Conservation (phyloP, 2,888 invertebrate genomes). For the Protonemura montana region DNA sequence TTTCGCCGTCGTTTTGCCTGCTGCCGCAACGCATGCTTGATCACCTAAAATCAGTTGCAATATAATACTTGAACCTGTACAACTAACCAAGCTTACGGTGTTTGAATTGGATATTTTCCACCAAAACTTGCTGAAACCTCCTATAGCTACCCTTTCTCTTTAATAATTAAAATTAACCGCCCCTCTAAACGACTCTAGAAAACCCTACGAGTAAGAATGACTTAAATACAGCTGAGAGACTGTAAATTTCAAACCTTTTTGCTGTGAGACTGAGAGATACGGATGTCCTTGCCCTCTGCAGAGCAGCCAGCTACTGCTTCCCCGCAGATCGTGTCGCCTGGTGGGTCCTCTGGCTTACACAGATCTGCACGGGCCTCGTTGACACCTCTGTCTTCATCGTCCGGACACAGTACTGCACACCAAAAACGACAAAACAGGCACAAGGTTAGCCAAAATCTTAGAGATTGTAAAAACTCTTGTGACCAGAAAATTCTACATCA, state of each 20-base stretch:
- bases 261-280: slow-evolving; percentile 59
- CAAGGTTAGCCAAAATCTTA: too few species aligned
- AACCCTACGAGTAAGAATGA: too few species aligned
- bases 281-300: slow-evolving; percentile 46
- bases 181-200: too few species aligned
- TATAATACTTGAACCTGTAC: too few species aligned
- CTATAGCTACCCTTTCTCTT: too few species aligned
- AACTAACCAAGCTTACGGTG: too few species aligned
- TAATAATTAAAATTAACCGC: too few species aligned
- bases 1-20: slow-evolving; percentile 81
- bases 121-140: too few species aligned
- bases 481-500: too few species aligned
- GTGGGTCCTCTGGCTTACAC: slow-evolving; percentile 2
- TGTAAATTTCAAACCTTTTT: slow-evolving; percentile 63
- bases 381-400: neutral
- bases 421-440: neutral
- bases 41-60: slow-evolving; percentile 50
- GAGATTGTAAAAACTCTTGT: too few species aligned
- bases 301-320: slow-evolving; percentile 43
- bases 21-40: slow-evolving; percentile 78
- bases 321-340: neutral
- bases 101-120: too few species aligned
- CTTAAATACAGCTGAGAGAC: too few species aligned
- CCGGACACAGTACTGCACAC: neutral
- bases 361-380: neutral